These are phyloP conservation scores for Drosophila greeni DNA, from an alignment of 2,888 invertebrate genomes.

Conservation along the genomic window DNA sequence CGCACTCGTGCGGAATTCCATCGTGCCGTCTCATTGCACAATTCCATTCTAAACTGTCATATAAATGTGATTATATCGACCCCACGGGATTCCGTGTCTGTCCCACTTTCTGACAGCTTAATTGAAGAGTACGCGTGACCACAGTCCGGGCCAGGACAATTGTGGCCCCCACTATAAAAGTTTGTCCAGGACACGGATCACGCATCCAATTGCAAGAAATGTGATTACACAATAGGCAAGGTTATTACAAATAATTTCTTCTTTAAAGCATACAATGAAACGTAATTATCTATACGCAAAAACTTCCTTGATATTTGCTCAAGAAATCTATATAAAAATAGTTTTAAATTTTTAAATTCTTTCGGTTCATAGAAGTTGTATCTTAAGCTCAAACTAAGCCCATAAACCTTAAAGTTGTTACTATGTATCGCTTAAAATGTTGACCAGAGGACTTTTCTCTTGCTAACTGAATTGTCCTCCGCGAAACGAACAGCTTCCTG, in stretches of 20 bases:
- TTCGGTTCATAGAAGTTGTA: background rate
- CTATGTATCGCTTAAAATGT: background rate
- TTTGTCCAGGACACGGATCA: constrained; percentile 18
- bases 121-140: constrained; percentile 43
- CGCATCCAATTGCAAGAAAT: constrained; percentile 36
- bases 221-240: constrained; percentile 35
- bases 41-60: constrained; percentile 34
- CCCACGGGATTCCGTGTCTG: constrained; percentile 6
- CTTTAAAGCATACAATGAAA: background rate
- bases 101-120: constrained; percentile 45
- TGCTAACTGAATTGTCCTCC: constrained; percentile 10
- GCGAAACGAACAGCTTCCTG: constrained; percentile 13
- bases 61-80: constrained; percentile 38
- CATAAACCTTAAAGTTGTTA: background rate
- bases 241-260: constrained; percentile 3
- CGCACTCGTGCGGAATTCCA: constrained; percentile 12
- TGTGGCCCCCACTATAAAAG: background rate
- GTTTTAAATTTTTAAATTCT: background rate
- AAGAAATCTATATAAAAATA: background rate
- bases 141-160: constrained; percentile 5
- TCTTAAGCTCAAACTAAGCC: background rate
- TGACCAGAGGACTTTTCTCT: background rate
- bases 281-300: background rate
- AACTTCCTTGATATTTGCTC: background rate
- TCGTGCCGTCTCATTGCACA: constrained; percentile 32